phyloP scores from a whole-genome alignment of 2,888 invertebrate species.

The Megaustenia siamemsis region DNA sequence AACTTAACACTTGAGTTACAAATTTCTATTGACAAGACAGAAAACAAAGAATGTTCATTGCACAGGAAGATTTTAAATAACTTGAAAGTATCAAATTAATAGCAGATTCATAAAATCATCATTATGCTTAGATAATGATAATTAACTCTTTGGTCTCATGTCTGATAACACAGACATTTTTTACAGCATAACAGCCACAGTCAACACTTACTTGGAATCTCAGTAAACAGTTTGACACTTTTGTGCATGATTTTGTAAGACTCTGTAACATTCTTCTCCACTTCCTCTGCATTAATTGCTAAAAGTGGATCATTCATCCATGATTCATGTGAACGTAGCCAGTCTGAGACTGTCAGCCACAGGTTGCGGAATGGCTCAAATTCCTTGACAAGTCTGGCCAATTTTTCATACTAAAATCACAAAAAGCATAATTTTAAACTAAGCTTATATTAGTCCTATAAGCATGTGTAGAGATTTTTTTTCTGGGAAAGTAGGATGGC shows the following conservation, averaged over 20 bases:
- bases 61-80: too few relatives aligned
- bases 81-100: too few relatives aligned
- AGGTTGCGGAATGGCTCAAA: constrained; percentile 89
- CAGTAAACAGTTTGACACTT: constrained; percentile 85
- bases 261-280: constrained; percentile 84
- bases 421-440: background rate
- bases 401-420: constrained; percentile 83
- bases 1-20: too few relatives aligned
- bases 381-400: constrained; percentile 87
- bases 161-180: too few relatives aligned
- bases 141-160: too few relatives aligned
- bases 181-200: background rate
- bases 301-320: constrained; percentile 91
- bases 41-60: too few relatives aligned
- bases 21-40: too few relatives aligned
- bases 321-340: constrained; percentile 87
- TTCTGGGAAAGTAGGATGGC: too few relatives aligned
- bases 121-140: too few relatives aligned
- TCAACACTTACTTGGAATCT: constrained; percentile 76
- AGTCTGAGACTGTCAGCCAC: constrained; percentile 92
- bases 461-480: too few relatives aligned
- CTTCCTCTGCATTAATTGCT: constrained; percentile 87
- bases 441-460: too few relatives aligned
- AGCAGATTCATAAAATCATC: too few relatives aligned
- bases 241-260: constrained; percentile 86